Evolutionary conservation across 2,888 invertebrate species (phyloP).

Genomic region (Leptinotarsa tumamoca): DNA sequence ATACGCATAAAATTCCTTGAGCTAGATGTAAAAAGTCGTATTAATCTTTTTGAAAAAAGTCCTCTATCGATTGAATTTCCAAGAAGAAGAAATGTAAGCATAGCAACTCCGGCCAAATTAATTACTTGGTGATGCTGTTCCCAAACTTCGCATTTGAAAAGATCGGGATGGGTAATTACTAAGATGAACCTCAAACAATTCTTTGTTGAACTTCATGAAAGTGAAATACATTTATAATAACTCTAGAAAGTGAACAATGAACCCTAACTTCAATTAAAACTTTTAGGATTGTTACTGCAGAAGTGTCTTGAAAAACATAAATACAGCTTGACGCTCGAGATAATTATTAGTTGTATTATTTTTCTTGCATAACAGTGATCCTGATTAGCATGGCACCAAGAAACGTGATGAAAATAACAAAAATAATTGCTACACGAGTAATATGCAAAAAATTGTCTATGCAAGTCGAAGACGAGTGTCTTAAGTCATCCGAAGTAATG

Average conservation of each 20-base stretch:
- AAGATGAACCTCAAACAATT: constrained; percentile 28
- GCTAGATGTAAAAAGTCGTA: no score
- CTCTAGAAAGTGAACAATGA: constrained; percentile 28
- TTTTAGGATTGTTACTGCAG: constrained; percentile 21
- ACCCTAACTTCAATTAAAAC: constrained; percentile 32
- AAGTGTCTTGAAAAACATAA: constrained; percentile 7
- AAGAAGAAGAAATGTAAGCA: not conserved
- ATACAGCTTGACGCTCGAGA: constrained; percentile 1
- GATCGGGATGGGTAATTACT: constrained; percentile 8
- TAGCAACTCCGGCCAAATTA: not conserved
- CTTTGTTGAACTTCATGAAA: constrained; percentile 24
- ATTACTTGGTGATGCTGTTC: constrained; percentile 19
- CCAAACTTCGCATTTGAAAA: constrained; percentile 19
- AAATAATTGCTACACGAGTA: no score
- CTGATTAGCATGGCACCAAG: not conserved
- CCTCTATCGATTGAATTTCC: no score
- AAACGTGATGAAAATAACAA: no score
- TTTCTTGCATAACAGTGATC: not conserved
- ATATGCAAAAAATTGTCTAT: no score
- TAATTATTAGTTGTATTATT: not conserved
- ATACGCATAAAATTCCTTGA: no score
- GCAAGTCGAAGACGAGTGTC: no score
- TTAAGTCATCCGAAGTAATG: no score
- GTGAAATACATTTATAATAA: constrained; percentile 29
- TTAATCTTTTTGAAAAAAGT: no score